Percentiles rank a stretch among this genome's conserved stretches.
Conservation (phyloP, 2,888 invertebrate genomes). For the Orthonychiurus folsomi region DNA sequence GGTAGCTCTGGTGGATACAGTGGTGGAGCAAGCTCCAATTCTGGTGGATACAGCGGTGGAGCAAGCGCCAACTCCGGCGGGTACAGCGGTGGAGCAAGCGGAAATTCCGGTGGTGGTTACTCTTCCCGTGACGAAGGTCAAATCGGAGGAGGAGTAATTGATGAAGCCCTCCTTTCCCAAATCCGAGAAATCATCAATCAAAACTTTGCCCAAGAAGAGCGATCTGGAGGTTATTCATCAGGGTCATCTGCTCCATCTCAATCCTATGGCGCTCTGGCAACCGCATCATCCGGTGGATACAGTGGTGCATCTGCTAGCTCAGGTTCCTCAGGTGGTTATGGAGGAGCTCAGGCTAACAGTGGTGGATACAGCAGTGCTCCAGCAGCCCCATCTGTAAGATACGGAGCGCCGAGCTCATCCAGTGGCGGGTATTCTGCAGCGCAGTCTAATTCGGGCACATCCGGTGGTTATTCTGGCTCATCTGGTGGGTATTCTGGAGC, state of each 20-base stretch:
- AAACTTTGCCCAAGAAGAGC: constrained; percentile 9
- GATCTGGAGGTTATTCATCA: constrained; percentile 4
- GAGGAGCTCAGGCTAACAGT: constrained; percentile 45
- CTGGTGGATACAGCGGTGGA: not conserved
- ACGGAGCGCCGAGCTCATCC: constrained; percentile 36
- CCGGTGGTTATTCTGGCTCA: not conserved
- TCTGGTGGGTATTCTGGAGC: not conserved
- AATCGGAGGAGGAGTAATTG: constrained; percentile 22
- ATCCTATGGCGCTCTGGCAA: constrained; percentile 13
- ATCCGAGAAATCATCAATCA: constrained; percentile 16
- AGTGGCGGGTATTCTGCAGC: not conserved
- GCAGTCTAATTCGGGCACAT: not conserved
- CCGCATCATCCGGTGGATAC: constrained; percentile 10
- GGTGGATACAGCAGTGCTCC: constrained; percentile 72
- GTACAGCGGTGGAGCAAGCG: not conserved
- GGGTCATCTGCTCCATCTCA: constrained; percentile 6
- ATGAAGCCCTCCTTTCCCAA: constrained; percentile 23
- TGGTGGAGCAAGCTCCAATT: not conserved
- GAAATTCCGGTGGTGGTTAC: constrained; percentile 9
- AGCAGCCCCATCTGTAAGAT: constrained; percentile 48
- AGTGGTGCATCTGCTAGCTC: constrained; percentile 5
- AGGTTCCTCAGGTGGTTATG: constrained; percentile 8
- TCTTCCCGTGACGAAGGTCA: constrained; percentile 21
- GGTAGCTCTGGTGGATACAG: not conserved
- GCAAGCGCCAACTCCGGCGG: not conserved